phyloP scores from a whole-genome alignment of 2,113 vertebrate species.

The Amia ocellicauda region DNA sequence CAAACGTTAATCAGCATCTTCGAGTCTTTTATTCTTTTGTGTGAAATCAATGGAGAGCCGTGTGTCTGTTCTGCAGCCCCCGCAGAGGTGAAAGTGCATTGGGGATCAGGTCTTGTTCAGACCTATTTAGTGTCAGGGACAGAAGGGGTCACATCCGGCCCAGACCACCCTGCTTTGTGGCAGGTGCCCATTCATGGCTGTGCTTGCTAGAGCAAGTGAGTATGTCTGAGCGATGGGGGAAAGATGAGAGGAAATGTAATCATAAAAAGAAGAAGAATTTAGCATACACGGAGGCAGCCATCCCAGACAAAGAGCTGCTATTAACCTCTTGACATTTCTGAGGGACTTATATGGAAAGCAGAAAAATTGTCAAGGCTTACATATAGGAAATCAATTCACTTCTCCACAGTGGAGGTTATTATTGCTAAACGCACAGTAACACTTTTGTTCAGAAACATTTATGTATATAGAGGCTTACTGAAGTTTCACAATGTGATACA shows the following conservation, averaged over 20 bases:
- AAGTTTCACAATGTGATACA: too few species aligned
- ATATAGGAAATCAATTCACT: background rate
- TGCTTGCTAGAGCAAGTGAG: slow-evolving; percentile 4
- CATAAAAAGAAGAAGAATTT: background rate
- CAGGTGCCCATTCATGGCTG: slow-evolving; percentile 1
- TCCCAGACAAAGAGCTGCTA: background rate
- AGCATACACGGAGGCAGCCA: too few species aligned
- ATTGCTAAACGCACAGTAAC: too few species aligned
- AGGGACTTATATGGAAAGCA: background rate
- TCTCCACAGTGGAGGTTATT: too few species aligned
- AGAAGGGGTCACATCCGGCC: slow-evolving; percentile 9
- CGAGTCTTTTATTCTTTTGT: too few species aligned
- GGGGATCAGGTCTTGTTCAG: slow-evolving; percentile 3
- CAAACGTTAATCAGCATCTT: too few species aligned
- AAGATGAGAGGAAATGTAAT: background rate
- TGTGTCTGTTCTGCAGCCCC: background rate
- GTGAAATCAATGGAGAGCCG: too few species aligned
- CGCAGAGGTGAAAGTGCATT: slow-evolving; percentile 4
- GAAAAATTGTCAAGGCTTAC: background rate
- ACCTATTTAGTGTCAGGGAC: background rate
- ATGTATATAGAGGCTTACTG: too few species aligned
- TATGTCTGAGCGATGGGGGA: background rate
- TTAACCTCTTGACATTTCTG: slow-evolving; percentile 6
- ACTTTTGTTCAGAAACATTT: too few species aligned
- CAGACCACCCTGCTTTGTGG: slow-evolving; percentile 14